Conservation (phyloP, 1,140 invertebrate species). For the Drosophila seguyi region DNA sequence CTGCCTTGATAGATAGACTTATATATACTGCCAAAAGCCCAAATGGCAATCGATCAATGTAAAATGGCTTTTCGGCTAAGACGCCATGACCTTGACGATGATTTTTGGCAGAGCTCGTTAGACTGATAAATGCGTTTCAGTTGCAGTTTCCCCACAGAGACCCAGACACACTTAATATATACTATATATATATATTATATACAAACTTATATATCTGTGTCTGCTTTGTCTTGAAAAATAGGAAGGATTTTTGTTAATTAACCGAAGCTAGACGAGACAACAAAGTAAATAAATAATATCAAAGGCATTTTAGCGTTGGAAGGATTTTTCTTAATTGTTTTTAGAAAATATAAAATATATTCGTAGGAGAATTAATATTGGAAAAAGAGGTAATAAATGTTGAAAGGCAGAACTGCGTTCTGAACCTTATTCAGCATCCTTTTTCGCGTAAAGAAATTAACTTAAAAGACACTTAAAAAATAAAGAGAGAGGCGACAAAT, state of each 20-base stretch:
- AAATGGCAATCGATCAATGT: conserved; percentile 69
- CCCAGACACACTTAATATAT: conserved; percentile 23
- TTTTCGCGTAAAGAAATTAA: conserved; percentile 4
- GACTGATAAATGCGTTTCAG: conserved; percentile 67
- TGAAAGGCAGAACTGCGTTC: not conserved
- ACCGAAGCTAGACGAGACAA: conserved; percentile 12
- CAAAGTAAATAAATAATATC: not conserved
- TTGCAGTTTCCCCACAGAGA: conserved; percentile 36
- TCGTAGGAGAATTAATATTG: no score
- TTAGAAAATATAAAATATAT: not conserved
- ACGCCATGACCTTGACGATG: conserved; percentile 53
- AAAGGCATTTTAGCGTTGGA: conserved; percentile 25
- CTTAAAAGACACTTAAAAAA: not conserved
- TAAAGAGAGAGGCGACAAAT: conserved; percentile 24
- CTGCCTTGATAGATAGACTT: conserved; percentile 47
- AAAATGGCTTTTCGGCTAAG: conserved; percentile 36
- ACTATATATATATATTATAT: no score
- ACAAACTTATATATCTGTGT: conserved; percentile 17
- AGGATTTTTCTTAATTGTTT: not conserved
- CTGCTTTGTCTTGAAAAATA: conserved; percentile 16
- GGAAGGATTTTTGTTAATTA: conserved; percentile 40
- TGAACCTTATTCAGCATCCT: no score
- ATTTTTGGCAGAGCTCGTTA: conserved; percentile 40
- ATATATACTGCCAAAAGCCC: conserved; percentile 14
- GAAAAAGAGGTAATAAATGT: not conserved